Conservation (phyloP, 2,113 vertebrate species). For the Regulus satrapa region DNA sequence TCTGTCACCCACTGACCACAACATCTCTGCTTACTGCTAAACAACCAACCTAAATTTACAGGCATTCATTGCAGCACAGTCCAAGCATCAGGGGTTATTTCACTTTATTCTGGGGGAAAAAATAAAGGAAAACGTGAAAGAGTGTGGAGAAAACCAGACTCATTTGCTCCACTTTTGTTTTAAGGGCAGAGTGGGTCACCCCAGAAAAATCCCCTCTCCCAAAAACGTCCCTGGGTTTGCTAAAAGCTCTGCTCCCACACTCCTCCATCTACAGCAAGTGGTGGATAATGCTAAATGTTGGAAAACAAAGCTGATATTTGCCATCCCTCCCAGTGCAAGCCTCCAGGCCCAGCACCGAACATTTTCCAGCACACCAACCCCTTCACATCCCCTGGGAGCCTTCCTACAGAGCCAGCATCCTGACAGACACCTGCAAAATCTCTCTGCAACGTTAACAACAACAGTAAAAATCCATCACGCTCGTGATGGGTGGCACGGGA, state of each 20-base stretch:
- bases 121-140: rapidly evolving
- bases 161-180: neutral
- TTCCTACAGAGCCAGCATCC: rapidly evolving
- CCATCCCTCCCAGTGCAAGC: neutral
- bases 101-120: neutral
- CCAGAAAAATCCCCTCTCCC: neutral
- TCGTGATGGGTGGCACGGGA: rapidly evolving
- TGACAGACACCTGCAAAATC: neutral
- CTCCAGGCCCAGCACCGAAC: neutral
- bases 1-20: rapidly evolving
- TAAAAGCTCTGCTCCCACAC: neutral
- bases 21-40: neutral
- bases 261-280: neutral
- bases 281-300: neutral
- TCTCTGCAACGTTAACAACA: rapidly evolving
- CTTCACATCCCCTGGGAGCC: rapidly evolving
- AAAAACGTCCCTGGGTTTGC: neutral
- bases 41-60: neutral
- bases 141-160: neutral
- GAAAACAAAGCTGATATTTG: neutral
- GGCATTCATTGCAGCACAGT: rapidly evolving
- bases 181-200: neutral
- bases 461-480: rapidly evolving
- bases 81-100: neutral
- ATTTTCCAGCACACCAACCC: neutral